Base-by-base conservation (phyloP, 2,797 vertebrate genomes). In the Gila robusta region DNA sequence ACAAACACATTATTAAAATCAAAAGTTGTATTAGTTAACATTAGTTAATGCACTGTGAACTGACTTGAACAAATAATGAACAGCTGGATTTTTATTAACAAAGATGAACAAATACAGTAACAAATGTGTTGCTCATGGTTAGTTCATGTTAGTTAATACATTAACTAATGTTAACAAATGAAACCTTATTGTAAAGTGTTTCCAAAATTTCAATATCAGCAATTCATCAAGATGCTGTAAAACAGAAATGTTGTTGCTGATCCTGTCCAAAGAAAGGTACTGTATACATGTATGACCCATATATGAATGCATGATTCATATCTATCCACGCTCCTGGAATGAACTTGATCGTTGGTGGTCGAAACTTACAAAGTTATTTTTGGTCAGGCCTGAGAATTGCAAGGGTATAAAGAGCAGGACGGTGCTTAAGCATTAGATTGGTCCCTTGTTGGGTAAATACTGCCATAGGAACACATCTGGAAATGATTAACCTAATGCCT, bases 401-500 rank as follows among this genome's bases (percentile, higher is more conserved):
- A 49, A 52, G 78, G 28, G 69, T 62, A 32, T 32, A 85, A 85
- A 80, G 54, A 21, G 54, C 78, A 37, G 54, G 77, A 72, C 8
- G 56, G 67, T 81, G 78, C 84, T 81, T 81, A 64, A 81, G 54
- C 76, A 79, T 80, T 86, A 37, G 69, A 80, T 54, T 19, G 54
- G 67, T 54, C 56, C 23, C 56, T 80, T 71, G 56, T 80, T 71
- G 78, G 47, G 79, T 59, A 85, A 80, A 87, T 84, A 81, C 21
- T 87, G 77, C 41, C 77, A 81, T 87, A 72, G 83, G 32, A 82
- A 79, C 87, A 85, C 64, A 78, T 85, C 72, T 82, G 77, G 79
- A 71, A 70, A 79, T 88, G 41, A 74, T 85, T 88, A 85, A 88
- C 64, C 62, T 78, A 73, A 82, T 78, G 37, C 52, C 64, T 71